Evolutionary conservation across 2,113 vertebrate genomes (phyloP).

Genomic region (Nothoprocta perdicaria): DNA sequence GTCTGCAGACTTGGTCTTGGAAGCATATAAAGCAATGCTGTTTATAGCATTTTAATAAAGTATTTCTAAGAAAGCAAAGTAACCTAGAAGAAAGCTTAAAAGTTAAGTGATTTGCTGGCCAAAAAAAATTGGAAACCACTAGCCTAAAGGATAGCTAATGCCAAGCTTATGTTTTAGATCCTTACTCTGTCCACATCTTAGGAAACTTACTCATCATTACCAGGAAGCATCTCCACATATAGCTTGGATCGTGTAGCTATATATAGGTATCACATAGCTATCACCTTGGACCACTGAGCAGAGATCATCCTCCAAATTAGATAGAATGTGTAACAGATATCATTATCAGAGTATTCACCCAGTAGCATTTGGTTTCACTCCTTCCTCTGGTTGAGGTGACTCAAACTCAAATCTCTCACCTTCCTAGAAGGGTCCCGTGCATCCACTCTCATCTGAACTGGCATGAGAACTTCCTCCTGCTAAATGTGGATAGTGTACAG

Average conservation of each 20-base stretch:
- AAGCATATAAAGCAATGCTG: background rate
- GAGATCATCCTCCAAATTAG: background rate
- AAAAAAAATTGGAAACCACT: background rate
- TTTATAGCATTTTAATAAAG: background rate
- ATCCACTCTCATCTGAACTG: background rate
- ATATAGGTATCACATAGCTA: background rate
- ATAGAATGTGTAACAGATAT: rapidly evolving
- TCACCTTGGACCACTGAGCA: background rate
- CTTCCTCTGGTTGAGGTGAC: background rate
- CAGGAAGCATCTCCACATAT: background rate
- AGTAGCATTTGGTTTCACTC: background rate
- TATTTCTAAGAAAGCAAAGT: background rate
- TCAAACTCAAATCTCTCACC: background rate
- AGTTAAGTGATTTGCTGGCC: background rate
- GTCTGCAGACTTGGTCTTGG: background rate
- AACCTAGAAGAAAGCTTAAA: background rate
- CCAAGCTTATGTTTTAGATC: background rate
- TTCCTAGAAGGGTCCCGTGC: background rate
- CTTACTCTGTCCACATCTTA: background rate
- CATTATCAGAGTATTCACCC: background rate
- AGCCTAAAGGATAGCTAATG: background rate
- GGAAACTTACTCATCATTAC: background rate
- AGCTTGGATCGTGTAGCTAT: background rate
- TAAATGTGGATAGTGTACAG: rapidly evolving
- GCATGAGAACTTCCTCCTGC: background rate